A percentile compares a stretch with the other conserved stretches of the same genome.
These are phyloP conservation scores for Lepas anatifera DNA, from an alignment of 2,888 invertebrate genomes.

Conservation along the genomic window DNA sequence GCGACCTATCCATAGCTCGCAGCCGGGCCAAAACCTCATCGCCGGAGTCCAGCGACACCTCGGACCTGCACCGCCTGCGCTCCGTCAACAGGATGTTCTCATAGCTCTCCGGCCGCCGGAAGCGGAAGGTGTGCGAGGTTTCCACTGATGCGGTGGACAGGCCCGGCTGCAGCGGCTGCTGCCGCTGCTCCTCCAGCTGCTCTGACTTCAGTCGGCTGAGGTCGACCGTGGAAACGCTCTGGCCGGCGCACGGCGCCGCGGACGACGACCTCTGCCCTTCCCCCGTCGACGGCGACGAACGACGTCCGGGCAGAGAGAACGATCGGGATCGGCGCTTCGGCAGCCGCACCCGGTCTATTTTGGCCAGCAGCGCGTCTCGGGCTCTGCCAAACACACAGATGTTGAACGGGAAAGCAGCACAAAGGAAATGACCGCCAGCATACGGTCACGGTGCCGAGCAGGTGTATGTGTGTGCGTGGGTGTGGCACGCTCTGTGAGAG, in stretches of 20 bases:
- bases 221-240: not conserved
- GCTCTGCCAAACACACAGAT: not conserved
- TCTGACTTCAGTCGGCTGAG: not conserved
- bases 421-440: no score
- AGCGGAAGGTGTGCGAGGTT: not conserved
- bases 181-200: no score
- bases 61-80: not conserved
- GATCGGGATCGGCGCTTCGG: not conserved
- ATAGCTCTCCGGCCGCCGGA: not conserved
- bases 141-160: not conserved
- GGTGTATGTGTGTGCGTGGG: no score
- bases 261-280: not conserved
- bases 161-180: not conserved
- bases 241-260: not conserved
- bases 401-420: not conserved
- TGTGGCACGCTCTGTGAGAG: no score
- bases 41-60: not conserved
- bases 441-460: no score
- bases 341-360: not conserved
- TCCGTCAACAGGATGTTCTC: slow-evolving; percentile 9
- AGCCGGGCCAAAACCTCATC: slow-evolving; percentile 2
- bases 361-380: not conserved
- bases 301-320: not conserved
- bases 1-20: not conserved
- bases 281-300: not conserved